phyloP scores from a whole-genome alignment of 1,140 invertebrate species.

The Lepidostoma basale region DNA sequence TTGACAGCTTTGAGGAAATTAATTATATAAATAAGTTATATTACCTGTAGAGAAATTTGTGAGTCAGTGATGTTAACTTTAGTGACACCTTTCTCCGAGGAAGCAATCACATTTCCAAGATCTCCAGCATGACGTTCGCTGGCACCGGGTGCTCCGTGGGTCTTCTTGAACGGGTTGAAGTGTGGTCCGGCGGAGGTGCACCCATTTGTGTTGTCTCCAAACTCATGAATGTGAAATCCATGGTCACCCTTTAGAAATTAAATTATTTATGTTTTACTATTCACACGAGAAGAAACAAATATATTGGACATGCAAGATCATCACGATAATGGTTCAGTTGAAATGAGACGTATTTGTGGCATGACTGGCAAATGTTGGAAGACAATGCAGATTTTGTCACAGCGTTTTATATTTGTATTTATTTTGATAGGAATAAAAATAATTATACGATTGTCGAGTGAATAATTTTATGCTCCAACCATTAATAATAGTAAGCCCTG shows the following conservation, averaged over 20 bases:
- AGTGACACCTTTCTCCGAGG: constrained; percentile 72
- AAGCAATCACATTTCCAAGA: constrained; percentile 86
- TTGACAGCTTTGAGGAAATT: no score
- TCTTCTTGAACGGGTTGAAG: constrained; percentile 88
- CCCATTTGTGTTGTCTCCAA: constrained; percentile 95
- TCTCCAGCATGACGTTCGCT: constrained; percentile 86
- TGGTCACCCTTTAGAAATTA: constrained; percentile 62
- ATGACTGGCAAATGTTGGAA: no score
- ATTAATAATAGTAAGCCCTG: no score
- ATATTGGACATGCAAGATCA: no score
- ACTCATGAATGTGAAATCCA: constrained; percentile 97
- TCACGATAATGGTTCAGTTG: no score
- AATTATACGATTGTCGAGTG: no score
- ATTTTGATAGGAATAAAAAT: no score
- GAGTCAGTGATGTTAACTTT: constrained; percentile 49
- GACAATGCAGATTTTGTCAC: no score
- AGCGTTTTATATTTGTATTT: no score
- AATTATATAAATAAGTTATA: no score
- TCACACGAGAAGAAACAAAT: background rate
- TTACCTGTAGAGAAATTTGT: constrained; percentile 41
- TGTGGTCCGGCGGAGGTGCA: constrained; percentile 95
- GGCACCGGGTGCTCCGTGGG: constrained; percentile 84
- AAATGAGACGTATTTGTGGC: no score
- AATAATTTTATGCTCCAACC: no score
- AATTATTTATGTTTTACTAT: background rate